phyloP scores from a whole-genome alignment of 2,888 invertebrate genomes.

The Hemaris fuciformis region DNA sequence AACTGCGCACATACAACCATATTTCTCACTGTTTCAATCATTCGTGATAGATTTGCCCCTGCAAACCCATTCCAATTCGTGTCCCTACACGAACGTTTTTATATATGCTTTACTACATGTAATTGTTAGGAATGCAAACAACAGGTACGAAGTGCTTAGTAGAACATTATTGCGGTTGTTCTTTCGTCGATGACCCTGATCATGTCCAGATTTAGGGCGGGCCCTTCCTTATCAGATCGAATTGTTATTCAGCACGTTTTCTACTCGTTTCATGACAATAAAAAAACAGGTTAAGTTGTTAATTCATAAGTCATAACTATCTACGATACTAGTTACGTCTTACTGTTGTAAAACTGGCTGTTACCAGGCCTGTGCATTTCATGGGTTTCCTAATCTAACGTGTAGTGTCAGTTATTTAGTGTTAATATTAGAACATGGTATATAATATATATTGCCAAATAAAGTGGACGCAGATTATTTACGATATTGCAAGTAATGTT shows the following conservation, averaged over 20 bases:
- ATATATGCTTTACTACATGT: neutral
- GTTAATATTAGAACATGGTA: neutral
- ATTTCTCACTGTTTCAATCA: neutral
- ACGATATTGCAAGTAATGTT: neutral
- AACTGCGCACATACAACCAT: neutral
- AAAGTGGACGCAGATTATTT: neutral
- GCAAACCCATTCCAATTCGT: too few species aligned
- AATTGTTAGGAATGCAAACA: neutral
- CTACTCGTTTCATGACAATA: conserved; percentile 13
- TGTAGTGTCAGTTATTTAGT: neutral
- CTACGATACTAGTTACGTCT: conserved; percentile 2
- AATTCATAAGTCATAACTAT: conserved; percentile 13
- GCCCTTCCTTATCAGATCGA: conserved; percentile 59
- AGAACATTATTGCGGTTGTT: conserved; percentile 75
- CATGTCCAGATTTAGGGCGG: conserved; percentile 46
- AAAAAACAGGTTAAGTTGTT: conserved; percentile 15
- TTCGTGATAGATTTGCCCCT: neutral
- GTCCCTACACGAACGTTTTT: neutral
- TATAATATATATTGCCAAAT: neutral
- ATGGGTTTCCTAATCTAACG: conserved; percentile 4
- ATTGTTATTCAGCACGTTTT: conserved; percentile 20
- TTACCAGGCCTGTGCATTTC: conserved; percentile 1
- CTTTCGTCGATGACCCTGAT: conserved; percentile 63
- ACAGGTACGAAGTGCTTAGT: conserved; percentile 63
- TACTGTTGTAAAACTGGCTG: conserved; percentile 11